Evolutionary conservation across 2,888 invertebrate species (phyloP).

Genomic region (Hermaeophaga mercurialis): DNA sequence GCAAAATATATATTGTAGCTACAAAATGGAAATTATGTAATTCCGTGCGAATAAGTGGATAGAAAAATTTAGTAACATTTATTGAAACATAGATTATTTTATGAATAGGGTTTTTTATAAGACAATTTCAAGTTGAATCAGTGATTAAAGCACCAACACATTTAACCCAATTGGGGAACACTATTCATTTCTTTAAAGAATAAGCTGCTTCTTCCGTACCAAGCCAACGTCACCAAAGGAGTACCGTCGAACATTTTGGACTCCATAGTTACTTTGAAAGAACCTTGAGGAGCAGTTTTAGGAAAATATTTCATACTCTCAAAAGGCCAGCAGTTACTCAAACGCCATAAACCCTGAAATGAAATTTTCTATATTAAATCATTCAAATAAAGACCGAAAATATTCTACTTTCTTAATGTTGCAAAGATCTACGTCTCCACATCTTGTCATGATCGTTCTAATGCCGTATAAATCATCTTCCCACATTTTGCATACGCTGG

Average conservation of each 20-base stretch:
- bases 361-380: background rate
- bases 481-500: slow-evolving; percentile 20
- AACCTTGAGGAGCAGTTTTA: slow-evolving; percentile 14
- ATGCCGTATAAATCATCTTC: slow-evolving; percentile 13
- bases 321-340: slow-evolving; percentile 9
- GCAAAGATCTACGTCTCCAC: slow-evolving; percentile 16
- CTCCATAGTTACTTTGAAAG: slow-evolving; percentile 15
- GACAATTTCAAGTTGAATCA: no score
- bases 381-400: background rate
- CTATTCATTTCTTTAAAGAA: slow-evolving; percentile 14
- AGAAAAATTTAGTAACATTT: no score
- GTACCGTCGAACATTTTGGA: slow-evolving; percentile 16
- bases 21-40: no score
- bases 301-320: slow-evolving; percentile 16
- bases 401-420: slow-evolving; percentile 17
- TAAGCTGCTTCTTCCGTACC: slow-evolving; percentile 14
- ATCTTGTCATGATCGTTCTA: slow-evolving; percentile 4
- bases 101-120: background rate
- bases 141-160: no score
- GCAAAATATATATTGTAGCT: no score
- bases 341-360: slow-evolving; percentile 18
- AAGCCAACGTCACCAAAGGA: slow-evolving; percentile 1
- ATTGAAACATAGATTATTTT: background rate
- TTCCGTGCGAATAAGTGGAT: no score
- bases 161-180: no score